Evolutionary conservation across 2,113 vertebrate genomes (phyloP).

Genomic region (Acinonyx jubatus): DNA sequence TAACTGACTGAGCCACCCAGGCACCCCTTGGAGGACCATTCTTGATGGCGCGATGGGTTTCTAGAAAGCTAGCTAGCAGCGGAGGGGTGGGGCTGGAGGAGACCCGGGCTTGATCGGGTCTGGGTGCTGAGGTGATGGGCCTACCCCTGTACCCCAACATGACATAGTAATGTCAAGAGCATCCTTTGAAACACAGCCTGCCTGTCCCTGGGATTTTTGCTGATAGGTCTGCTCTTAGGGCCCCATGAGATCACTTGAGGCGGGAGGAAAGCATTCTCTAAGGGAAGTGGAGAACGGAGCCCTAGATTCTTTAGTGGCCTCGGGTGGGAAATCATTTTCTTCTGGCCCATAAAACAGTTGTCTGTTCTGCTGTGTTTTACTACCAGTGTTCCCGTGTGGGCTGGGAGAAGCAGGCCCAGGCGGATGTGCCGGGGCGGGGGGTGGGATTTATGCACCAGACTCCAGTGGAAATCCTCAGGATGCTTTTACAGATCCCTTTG

Average conservation of each 20-base stretch:
- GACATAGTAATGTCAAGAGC: not conserved
- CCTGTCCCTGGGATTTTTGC: not conserved
- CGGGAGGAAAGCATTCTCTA: not conserved
- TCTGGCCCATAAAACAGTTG: slow-evolving; percentile 51
- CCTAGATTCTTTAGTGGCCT: slow-evolving; percentile 44
- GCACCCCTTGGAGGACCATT: not conserved
- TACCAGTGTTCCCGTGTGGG: not conserved
- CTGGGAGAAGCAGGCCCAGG: not conserved
- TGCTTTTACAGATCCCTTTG: not conserved
- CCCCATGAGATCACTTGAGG: slow-evolving; percentile 18
- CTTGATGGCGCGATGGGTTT: not conserved
- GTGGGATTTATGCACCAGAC: not conserved
- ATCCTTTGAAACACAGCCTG: not conserved
- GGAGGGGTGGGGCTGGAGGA: not conserved
- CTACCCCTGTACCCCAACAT: not conserved
- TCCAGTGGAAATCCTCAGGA: not conserved
- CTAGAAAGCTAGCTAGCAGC: not conserved
- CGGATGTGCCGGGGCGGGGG: not conserved
- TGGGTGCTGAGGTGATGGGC: not conserved
- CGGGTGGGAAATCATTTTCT: slow-evolving; percentile 4
- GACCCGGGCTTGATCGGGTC: not conserved
- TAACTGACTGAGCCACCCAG: too few species aligned
- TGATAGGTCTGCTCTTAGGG: not conserved
- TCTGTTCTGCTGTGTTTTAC: slow-evolving; percentile 54
- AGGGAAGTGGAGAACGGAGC: not conserved